These are phyloP conservation scores for Monochamus saltuarius DNA, from an alignment of 1,140 invertebrate species.

Conservation along the genomic window DNA sequence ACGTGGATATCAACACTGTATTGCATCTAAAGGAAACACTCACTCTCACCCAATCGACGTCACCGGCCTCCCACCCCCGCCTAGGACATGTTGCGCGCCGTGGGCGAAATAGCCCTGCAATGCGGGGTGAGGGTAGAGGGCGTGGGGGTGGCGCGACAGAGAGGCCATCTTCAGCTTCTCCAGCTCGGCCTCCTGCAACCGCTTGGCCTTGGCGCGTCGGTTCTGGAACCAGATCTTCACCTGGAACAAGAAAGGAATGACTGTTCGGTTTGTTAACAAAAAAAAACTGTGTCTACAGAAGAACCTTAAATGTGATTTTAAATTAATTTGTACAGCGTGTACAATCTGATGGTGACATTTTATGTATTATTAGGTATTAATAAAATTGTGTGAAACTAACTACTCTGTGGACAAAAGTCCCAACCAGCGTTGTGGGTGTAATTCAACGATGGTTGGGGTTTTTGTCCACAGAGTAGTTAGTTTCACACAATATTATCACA, in stretches of 20 bases:
- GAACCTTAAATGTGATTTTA: too few relatives aligned
- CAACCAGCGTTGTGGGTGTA: too few relatives aligned
- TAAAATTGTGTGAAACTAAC: too few relatives aligned
- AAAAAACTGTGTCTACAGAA: constrained; percentile 1
- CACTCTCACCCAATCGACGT: neutral
- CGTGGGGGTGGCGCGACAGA: constrained; percentile 45
- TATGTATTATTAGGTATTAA: too few relatives aligned
- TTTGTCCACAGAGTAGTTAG: too few relatives aligned
- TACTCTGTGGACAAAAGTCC: too few relatives aligned
- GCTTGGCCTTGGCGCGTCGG: constrained; percentile 89
- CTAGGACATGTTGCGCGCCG: constrained; percentile 48
- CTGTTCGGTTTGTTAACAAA: neutral
- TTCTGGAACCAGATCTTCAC: constrained; percentile 99
- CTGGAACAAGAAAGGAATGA: constrained; percentile 58
- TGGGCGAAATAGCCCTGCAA: constrained; percentile 49
- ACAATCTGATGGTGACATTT: too few relatives aligned
- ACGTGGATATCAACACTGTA: too few relatives aligned
- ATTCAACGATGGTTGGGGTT: too few relatives aligned
- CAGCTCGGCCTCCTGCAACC: constrained; percentile 91
- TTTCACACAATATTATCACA: too few relatives aligned
- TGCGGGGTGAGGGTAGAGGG: constrained; percentile 49
- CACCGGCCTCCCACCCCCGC: neutral
- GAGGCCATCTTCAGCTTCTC: constrained; percentile 65
- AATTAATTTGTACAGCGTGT: too few relatives aligned
- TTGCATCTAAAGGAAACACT: too few relatives aligned